Base-by-base conservation (phyloP, 2,797 vertebrate species). In the Cyclura pinguis region DNA sequence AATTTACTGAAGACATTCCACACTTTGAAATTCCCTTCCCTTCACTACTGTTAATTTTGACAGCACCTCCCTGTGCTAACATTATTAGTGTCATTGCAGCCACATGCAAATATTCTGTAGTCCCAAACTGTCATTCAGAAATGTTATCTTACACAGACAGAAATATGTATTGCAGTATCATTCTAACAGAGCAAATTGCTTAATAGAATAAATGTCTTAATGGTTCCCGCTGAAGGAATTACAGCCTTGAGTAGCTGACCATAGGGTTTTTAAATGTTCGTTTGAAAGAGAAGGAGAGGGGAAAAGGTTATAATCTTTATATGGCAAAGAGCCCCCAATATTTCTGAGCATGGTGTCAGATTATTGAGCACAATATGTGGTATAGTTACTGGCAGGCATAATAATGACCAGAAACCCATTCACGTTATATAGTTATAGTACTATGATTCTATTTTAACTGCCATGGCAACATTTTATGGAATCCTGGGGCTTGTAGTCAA, bases 21-120 rank as follows among this genome's bases (percentile, higher is more conserved):
- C 87, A 38, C 88, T 78, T 92, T 95, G 88, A 90, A 89, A 95
- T n/a, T 93, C 95, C 92, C 24, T 67, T 91, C 92, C 92, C 88
- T 18, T 38, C 38, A 93, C 92, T 84, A 82, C 84, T 85, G 87
- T 90, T 90, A 94, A 72, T 86, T 93, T 76, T 94, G 93, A 91
- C 91, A 89, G 80, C 85, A 82, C 89, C 86, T 93, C 80, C 76
- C 93, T 89, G 84, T 73, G 90, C 89, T 38, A 83, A 90, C 82
- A 22, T 59, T 95, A 92, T 89, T 59, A 80, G 90, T 92, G 42
- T 93, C 89, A 89, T 78, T 64, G 24, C 32, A 93, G 57, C 80
- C 77, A 95, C 87, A 89, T 94, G 81, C 64, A 92, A 12, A 89
- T 87, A 52, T 88, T 94, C 93, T 88, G 69, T 35, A 84, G 74